Percentiles rank a stretch among this genome's conserved stretches.
Evolutionary conservation across 2,797 vertebrate species (phyloP).

Genomic region (Lagodon rhomboides): DNA sequence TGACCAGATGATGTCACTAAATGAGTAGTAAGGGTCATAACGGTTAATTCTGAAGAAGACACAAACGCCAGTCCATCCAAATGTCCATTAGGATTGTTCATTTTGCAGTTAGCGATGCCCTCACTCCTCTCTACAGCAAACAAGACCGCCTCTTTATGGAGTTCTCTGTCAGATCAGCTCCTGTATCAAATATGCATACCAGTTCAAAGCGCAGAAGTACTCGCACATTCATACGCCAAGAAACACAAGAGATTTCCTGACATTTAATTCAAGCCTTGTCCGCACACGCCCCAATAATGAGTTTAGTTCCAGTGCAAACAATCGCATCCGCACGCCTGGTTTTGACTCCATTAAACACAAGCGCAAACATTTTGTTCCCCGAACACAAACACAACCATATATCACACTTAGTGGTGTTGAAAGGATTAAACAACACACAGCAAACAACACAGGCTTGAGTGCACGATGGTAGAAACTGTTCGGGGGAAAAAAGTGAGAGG

Average conservation of each 20-base stretch:
- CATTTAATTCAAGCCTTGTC: constrained; percentile 33
- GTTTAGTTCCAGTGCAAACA: constrained; percentile 30
- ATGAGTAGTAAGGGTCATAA: background rate
- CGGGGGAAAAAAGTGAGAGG: constrained; percentile 6
- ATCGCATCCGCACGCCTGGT: constrained; percentile 7
- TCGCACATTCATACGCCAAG: background rate
- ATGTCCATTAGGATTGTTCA: too few relatives aligned
- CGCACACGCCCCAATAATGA: constrained; percentile 22
- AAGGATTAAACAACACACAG: constrained; percentile 35
- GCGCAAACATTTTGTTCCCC: constrained; percentile 35
- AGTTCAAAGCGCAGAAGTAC: background rate
- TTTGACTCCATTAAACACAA: constrained; percentile 47
- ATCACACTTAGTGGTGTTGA: constrained; percentile 43
- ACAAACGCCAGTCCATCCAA: background rate
- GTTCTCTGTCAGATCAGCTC: background rate
- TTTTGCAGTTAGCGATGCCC: too few relatives aligned
- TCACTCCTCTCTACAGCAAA: too few relatives aligned
- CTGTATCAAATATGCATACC: background rate
- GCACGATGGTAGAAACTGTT: constrained; percentile 16
- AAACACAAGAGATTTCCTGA: constrained; percentile 33
- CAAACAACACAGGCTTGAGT: constrained; percentile 27
- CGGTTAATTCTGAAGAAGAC: background rate
- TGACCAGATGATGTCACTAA: background rate
- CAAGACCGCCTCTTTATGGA: too few relatives aligned
- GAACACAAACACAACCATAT: constrained; percentile 36